Evolutionary conservation across 2,888 invertebrate genomes (phyloP).

Genomic region (Lepetodrilus schrolli): DNA sequence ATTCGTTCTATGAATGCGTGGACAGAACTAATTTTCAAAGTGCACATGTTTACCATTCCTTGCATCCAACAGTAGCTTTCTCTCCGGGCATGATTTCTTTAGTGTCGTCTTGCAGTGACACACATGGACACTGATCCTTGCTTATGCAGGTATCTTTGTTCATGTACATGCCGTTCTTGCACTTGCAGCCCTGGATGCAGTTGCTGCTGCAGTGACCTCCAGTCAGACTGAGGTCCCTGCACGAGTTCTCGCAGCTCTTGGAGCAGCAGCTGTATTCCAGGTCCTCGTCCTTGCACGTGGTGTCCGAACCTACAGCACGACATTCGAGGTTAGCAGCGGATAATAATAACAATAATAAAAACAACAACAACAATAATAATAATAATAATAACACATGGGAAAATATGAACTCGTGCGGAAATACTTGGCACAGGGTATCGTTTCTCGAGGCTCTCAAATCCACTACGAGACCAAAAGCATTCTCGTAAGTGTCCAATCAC

Average conservation of each 20-base stretch:
- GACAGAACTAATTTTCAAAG: not conserved
- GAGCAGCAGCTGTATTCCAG: not conserved
- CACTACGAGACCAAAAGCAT: too few relatives aligned
- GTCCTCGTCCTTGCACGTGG: too few relatives aligned
- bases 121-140: not conserved
- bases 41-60: not conserved
- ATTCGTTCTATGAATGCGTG: too few relatives aligned
- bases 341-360: not conserved
- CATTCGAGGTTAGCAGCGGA: not conserved
- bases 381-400: too few relatives aligned
- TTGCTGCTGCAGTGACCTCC: not conserved
- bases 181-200: slow-evolving; percentile 1
- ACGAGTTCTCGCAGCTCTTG: not conserved
- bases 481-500: too few relatives aligned
- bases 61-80: not conserved
- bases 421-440: too few relatives aligned
- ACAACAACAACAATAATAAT: too few relatives aligned
- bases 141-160: not conserved
- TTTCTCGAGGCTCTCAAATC: too few relatives aligned
- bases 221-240: not conserved
- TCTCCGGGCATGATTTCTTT: not conserved
- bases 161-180: not conserved
- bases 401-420: too few relatives aligned
- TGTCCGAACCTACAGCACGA: not conserved
- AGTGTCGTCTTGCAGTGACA: not conserved